phyloP scores from a whole-genome alignment of 23 tunicate species.

The Halocynthia roretzi region DNA sequence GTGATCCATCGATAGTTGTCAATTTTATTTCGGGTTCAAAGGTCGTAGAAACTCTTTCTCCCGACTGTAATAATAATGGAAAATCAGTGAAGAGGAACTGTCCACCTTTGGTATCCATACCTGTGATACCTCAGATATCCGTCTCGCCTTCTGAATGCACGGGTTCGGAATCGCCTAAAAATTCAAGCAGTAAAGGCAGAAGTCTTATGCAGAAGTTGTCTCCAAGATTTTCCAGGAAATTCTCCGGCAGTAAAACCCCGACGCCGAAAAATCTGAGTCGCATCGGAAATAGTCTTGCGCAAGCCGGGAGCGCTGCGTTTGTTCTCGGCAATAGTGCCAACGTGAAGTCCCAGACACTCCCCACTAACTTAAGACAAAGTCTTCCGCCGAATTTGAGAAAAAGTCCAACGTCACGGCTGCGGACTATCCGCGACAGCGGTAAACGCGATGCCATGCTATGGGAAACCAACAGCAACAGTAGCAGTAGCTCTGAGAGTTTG shows the following conservation, averaged over 20 bases:
- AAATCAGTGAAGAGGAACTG: not conserved
- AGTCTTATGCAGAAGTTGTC: slow-evolving; percentile 17
- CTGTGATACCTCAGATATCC: slow-evolving; percentile 1
- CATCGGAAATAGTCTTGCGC: slow-evolving; percentile 13
- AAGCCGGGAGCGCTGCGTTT: slow-evolving; percentile 1
- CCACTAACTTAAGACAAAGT: not conserved
- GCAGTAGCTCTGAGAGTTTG: slow-evolving; percentile 23
- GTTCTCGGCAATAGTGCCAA: slow-evolving; percentile 7
- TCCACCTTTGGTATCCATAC: not conserved
- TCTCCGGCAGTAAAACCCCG: not conserved
- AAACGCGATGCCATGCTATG: slow-evolving; percentile 3
- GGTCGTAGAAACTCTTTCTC: not conserved
- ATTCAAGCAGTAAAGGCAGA: slow-evolving; percentile 8
- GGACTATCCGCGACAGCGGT: slow-evolving; percentile 7
- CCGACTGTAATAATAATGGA: slow-evolving; percentile 8
- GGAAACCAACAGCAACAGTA: slow-evolving; percentile 17
- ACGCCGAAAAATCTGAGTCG: not conserved
- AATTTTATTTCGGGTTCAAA: slow-evolving; percentile 3
- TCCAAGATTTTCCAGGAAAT: slow-evolving; percentile 11
- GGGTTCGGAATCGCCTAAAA: not conserved
- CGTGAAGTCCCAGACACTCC: not conserved
- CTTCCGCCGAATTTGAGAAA: not conserved
- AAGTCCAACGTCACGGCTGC: not conserved
- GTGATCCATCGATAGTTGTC: slow-evolving; percentile 17
- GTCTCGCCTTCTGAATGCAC: slow-evolving; percentile 14